Percentiles rank a stretch among this genome's conserved stretches.
Conservation (phyloP, 2,888 invertebrate species). For the Acanthoscelides obtectus region DNA sequence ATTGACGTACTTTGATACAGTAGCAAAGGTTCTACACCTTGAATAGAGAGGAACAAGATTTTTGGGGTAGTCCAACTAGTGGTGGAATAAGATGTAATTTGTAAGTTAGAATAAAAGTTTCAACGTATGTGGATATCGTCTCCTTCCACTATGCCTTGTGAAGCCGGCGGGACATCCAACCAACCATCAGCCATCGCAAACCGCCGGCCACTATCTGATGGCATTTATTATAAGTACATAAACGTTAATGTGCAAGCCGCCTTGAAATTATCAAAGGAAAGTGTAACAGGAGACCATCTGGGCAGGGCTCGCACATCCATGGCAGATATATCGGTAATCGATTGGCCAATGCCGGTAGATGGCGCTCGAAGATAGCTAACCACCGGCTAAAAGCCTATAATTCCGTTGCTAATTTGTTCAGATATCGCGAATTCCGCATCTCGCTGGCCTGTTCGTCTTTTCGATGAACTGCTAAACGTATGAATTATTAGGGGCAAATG, state of each 20-base stretch:
- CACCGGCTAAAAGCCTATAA: conserved; percentile 48
- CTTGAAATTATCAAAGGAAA: conserved; percentile 43
- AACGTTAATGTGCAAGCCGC: conserved; percentile 36
- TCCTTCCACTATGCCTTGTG: no score
- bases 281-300: conserved; percentile 35
- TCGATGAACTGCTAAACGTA: conserved; percentile 26
- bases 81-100: no score
- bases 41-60: no score
- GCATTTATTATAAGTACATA: conserved; percentile 35
- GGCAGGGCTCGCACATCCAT: conserved; percentile 15
- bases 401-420: conserved; percentile 48
- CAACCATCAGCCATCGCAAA: no score
- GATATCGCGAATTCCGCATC: conserved; percentile 43
- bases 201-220: conserved; percentile 25
- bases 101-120: no score
- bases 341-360: conserved; percentile 35
- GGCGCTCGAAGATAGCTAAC: conserved; percentile 40
- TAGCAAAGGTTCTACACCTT: no score
- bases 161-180: no score
- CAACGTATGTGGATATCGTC: no score
- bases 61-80: no score
- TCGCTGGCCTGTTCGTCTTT: conserved; percentile 23
- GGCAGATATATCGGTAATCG: conserved; percentile 38
- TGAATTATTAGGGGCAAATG: neutral
- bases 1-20: no score